Percentiles rank a stretch among this genome's conserved stretches.
Evolutionary conservation across 92 coral and sea anemone genomes (phyloP).

Genomic region (Siderastrea siderea): DNA sequence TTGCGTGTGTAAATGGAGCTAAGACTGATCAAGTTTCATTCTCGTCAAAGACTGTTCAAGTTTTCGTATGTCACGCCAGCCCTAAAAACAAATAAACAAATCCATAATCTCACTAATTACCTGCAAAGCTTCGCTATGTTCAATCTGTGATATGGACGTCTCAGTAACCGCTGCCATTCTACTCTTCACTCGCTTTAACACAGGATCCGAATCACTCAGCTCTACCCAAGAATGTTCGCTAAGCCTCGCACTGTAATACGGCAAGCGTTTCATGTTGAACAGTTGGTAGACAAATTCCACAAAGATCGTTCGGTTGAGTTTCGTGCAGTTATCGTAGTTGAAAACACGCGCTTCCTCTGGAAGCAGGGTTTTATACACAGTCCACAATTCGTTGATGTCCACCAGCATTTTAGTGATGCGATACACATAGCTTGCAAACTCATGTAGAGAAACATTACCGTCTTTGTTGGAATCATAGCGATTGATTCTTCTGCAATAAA

Average conservation of each 20-base stretch:
- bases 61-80: not conserved
- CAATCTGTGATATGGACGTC: constrained; percentile 62
- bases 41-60: not conserved
- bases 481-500: constrained; percentile 2
- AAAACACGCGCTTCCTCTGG: constrained; percentile 30
- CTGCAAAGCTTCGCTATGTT: constrained; percentile 77
- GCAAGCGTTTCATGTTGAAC: constrained; percentile 21
- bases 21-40: too few species aligned
- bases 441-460: constrained; percentile 21
- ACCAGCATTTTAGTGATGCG: constrained; percentile 19
- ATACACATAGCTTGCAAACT: constrained; percentile 50
- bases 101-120: constrained; percentile 9
- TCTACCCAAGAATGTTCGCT: constrained; percentile 60
- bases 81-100: not conserved
- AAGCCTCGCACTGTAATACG: constrained; percentile 31
- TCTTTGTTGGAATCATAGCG: constrained; percentile 35
- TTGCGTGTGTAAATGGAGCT: too few species aligned
- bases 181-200: constrained; percentile 23
- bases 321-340: constrained; percentile 29
- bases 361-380: constrained; percentile 19
- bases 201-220: constrained; percentile 16
- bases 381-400: constrained; percentile 30
- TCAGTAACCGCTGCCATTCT: constrained; percentile 60
- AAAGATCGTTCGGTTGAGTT: constrained; percentile 45
- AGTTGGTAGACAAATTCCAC: constrained; percentile 37